A percentile compares a stretch with the other conserved stretches of the same genome.
Conservation (phyloP, 2,888 invertebrate species). For the Chrysolina haemoptera region DNA sequence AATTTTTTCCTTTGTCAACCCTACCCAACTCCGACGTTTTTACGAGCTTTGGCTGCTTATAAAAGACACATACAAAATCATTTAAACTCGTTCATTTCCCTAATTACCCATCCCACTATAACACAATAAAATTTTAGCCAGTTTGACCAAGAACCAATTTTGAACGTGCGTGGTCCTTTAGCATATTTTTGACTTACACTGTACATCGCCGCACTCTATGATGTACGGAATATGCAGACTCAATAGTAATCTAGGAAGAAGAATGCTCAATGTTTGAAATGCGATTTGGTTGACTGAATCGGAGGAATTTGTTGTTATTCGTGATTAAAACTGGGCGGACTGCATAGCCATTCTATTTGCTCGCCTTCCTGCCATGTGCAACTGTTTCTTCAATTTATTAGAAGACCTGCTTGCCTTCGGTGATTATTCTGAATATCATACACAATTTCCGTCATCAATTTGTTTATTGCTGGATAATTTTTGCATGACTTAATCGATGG, state of each 20-base stretch:
- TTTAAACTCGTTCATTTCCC: too few species aligned
- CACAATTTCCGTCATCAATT: conserved; percentile 56
- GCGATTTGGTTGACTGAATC: conserved; percentile 62
- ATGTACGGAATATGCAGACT: conserved; percentile 43
- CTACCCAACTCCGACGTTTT: too few species aligned
- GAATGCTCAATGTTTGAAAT: conserved; percentile 47
- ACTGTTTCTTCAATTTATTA: conserved; percentile 62
- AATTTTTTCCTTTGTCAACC: too few species aligned
- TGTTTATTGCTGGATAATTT: conserved; percentile 41
- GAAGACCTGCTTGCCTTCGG: conserved; percentile 56
- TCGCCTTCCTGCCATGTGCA: conserved; percentile 64
- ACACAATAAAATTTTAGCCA: too few species aligned
- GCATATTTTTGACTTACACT: not conserved
- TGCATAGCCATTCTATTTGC: conserved; percentile 62
- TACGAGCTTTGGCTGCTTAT: too few species aligned
- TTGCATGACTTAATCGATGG: conserved; percentile 37
- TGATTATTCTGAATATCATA: conserved; percentile 55
- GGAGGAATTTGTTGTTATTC: conserved; percentile 64
- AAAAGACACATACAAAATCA: too few species aligned
- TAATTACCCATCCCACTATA: too few species aligned
- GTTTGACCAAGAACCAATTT: too few species aligned
- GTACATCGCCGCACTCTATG: conserved; percentile 37
- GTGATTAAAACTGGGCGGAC: conserved; percentile 66
- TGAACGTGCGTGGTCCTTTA: too few species aligned
- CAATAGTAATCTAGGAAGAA: conserved; percentile 47